Evolutionary conservation across 2,888 invertebrate species (phyloP), one percentile per base, ranked within the genome.

Genomic region (Callosobruchus maculatus): DNA sequence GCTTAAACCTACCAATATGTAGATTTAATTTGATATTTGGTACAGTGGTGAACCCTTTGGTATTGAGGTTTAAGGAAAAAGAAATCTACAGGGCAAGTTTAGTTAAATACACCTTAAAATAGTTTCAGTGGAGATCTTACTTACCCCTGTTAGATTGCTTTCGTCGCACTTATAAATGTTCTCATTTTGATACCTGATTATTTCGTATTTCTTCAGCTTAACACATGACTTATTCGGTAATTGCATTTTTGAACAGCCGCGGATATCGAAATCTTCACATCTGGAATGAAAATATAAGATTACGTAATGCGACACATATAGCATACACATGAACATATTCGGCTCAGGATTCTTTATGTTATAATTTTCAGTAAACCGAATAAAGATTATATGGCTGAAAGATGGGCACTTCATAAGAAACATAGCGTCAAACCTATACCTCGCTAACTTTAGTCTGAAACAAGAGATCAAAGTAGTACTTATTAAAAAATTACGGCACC

Each of bases 151-250:
- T 26, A 70, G n/a, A 70, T 26, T 70, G 70, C 20, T 26, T 70
- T 77, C 74, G 49, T 79, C 77, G 18, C 75, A 73, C 72, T 74
- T 81, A 70, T 77, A 79, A 66, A 81, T 77, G 21, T 77, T 74
- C 72, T 78, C 79, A 71, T 80, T 79, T 71, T 79, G 77, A 70
- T 79, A 81, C 21, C 73, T 72, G 22, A 81, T 73, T 22, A 76
- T 77, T 70, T 81, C 81, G 66, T 74, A 75, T 20, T 80, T 78
- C 71, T 78, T 80, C n/a, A 77, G 68, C 71, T 81, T 81, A 18
- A 76, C 74, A n/a, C 74, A 70, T 20, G 73, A 73, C n/a, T 75
- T 76, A 20, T 78, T 75, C 30, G 75, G 70, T 20, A 79, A 70
- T 7, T 77, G 76, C 22, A 81, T 73, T 70, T 80, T 81, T 18